Evolutionary conservation across 92 coral and sea anemone genomes (phyloP), one percentile per base, ranked within the genome.

Genomic region (Porites divaricata): DNA sequence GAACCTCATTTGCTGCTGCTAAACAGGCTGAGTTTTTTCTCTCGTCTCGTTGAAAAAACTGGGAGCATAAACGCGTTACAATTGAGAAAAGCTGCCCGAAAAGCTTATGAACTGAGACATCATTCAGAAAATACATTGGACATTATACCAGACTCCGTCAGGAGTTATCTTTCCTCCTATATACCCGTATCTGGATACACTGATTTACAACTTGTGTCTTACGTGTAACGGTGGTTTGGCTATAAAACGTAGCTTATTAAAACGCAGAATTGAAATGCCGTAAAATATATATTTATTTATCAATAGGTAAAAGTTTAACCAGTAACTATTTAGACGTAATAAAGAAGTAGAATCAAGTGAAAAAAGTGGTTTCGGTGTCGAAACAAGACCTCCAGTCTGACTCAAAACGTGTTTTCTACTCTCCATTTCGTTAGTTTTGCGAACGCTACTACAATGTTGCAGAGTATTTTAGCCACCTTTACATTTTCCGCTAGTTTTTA

Each of bases 1-100:
- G 98, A 96, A 71, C 98, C 98, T n/a, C 91, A 87, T 69, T 89
- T 91, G 56, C 80, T 96, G 26, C 72, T 96, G 48, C 98, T 90
- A 67, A 93, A 96, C 58, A 75, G 62, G 41, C 89, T 89, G 59
- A 84, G 95, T 74, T 75, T 78, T 81, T 94, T 96, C 76, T 88
- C 76, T 78, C 92, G 88, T 59, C 93, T 96, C 11, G 98, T 96
- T n/a, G 88, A 90, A 67, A 92, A 96, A 75, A 95, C 95, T 13
- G 98, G 98, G n/a, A 73, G 87, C 59, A 80, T 70, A 25, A 86
- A 81, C 25, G 89, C 98, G 9, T 78, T 77, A 5, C 87, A 91
- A 75, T 85, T 96, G 7, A 75, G 78, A 23, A 92, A 92, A 72
- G 79, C 89, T 74, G 98, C 98, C 6, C 80, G 89, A 26, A 68